Conservation (phyloP, 64 coral and sea anemone species). For the Cladopsammia gracilis region DNA sequence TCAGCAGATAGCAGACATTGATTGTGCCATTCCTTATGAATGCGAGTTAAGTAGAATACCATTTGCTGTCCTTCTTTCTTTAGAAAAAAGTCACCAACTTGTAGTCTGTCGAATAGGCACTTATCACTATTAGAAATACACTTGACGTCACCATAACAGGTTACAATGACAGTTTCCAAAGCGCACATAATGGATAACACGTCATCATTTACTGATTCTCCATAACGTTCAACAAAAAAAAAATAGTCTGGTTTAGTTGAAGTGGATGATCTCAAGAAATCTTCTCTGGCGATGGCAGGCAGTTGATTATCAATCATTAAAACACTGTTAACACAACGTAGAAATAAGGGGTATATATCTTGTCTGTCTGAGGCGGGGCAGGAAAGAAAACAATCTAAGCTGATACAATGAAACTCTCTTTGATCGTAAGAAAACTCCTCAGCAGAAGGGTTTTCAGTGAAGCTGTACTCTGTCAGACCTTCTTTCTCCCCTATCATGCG, state of each 20-base stretch:
- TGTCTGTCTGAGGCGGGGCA: background rate
- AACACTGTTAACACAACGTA: background rate
- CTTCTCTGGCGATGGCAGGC: no score
- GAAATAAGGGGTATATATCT: background rate
- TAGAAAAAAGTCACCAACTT: background rate
- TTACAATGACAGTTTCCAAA: background rate
- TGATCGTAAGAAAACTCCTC: background rate
- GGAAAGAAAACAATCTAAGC: background rate
- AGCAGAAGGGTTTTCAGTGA: background rate
- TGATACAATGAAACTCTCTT: background rate
- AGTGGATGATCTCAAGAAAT: background rate
- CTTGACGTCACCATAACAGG: background rate
- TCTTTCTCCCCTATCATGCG: background rate
- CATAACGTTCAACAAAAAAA: background rate
- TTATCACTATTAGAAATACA: background rate
- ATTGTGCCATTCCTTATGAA: background rate
- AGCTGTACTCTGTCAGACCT: background rate
- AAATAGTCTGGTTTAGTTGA: background rate
- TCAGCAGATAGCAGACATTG: background rate
- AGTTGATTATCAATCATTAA: background rate
- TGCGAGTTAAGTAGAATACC: background rate
- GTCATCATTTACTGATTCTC: background rate
- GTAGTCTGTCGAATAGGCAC: background rate
- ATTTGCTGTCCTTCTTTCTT: background rate
- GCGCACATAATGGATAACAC: background rate